phyloP scores from a whole-genome alignment of 2,113 vertebrate genomes.

The Lophura nycthemera region DNA sequence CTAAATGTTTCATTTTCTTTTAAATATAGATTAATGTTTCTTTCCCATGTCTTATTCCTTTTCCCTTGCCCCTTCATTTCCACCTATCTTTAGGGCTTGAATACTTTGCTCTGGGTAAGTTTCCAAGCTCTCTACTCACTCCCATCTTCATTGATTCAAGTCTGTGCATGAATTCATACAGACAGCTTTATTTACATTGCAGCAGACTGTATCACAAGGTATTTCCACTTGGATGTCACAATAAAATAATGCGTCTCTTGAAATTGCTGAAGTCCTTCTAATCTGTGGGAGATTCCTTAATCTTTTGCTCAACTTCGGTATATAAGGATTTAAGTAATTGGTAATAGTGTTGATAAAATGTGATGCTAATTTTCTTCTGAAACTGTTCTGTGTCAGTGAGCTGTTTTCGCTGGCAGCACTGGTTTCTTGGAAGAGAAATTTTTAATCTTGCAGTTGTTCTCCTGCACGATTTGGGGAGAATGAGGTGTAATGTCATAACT shows the following conservation, averaged over 20 bases:
- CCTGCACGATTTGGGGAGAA: background rate
- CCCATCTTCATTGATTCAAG: background rate
- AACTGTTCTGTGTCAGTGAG: background rate
- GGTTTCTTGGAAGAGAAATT: background rate
- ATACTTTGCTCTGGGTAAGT: conserved; percentile 80
- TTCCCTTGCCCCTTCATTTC: conserved; percentile 61
- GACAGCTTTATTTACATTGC: conserved; percentile 31
- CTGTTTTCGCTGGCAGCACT: background rate
- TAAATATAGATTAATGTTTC: conserved; percentile 74
- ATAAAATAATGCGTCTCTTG: background rate
- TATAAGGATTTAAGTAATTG: background rate
- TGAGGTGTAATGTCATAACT: background rate
- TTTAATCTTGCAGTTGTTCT: background rate
- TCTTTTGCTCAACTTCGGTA: background rate
- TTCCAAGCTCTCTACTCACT: conserved; percentile 68
- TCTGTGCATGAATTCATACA: conserved; percentile 56
- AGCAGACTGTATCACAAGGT: conserved; percentile 55
- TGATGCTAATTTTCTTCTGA: background rate
- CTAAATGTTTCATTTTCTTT: conserved; percentile 39
- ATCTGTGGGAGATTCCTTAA: background rate
- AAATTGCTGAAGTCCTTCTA: background rate
- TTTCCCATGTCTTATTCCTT: conserved; percentile 75
- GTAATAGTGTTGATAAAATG: background rate
- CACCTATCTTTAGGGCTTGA: conserved; percentile 75
- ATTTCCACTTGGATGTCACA: conserved; percentile 51